Conservation (phyloP, 2,888 invertebrate genomes). For the Leistus spinibarbis region DNA sequence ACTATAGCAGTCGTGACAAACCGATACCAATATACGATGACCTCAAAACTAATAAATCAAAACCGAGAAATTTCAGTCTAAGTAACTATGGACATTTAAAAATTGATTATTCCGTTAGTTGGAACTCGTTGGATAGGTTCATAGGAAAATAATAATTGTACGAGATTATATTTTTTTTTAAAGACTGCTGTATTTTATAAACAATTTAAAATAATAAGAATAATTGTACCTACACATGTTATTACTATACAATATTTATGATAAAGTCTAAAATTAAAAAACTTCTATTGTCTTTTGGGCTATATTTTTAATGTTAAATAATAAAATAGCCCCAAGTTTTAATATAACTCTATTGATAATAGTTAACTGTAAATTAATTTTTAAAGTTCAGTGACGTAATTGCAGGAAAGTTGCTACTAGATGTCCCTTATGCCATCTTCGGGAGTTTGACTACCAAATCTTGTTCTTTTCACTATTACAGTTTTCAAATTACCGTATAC, state of each 20-base stretch:
- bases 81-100: slow-evolving; percentile 80
- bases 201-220: not conserved
- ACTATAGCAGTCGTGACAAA: slow-evolving; percentile 43
- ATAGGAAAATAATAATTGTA: slow-evolving; percentile 63
- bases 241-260: slow-evolving; percentile 26
- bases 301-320: no score
- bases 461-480: no score
- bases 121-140: slow-evolving; percentile 79
- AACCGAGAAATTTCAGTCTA: slow-evolving; percentile 71
- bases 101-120: slow-evolving; percentile 83
- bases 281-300: no score
- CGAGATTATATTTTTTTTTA: not conserved
- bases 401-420: no score
- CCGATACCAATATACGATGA: slow-evolving; percentile 54
- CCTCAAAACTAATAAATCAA: slow-evolving; percentile 56
- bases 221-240: slow-evolving; percentile 53
- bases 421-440: no score
- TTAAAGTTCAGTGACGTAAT: no score
- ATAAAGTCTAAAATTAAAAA: no score
- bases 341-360: no score
- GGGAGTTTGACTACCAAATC: no score
- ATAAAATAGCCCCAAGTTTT: no score
- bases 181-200: not conserved
- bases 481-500: no score
- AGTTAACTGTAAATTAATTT: no score